Base-by-base conservation (phyloP, 1,140 invertebrate species). In the Calliphora vicina region DNA sequence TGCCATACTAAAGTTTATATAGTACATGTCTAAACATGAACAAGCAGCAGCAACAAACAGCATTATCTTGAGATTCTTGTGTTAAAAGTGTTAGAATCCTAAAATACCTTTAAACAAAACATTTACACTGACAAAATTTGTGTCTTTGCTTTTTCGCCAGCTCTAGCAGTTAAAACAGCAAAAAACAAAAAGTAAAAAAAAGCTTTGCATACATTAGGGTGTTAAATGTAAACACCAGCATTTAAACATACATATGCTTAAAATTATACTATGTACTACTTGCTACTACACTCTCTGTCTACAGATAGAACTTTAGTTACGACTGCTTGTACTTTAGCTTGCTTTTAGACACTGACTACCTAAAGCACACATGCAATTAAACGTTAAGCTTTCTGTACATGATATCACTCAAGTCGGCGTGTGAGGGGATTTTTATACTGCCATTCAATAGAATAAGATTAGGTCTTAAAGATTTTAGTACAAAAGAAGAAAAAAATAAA, bases 161-260 rank as follows among this genome's bases (percentile, higher is more conserved):
- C 12, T 13, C 5, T 78, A 20, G n/a, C n/a, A 78, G 74, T 78
- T 78, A 78, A 43, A 78, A 78, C 74, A n/a, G n/a, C n/a, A 78
- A 78, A 78, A 35, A 10, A 35, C 6, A 29, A 8, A 29, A 29
- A 35, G 35, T n/a, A n/a, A n/a, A 35, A 35, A 35, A 35, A 35
- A 78, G 74, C 74, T 78, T 78, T 78, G 42, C 74, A 78, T 78
- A 78, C 42, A 78, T 78, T 78, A 78, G n/a, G 74, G 74, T 35
- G 74, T 78, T 45, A 45, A 78, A 43, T 23, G 74, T 43, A 78
- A 78, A 78, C 74, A 78, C 42, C 25, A 43, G 10, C 74, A 43
- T 78, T 45, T 35, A 42, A 17, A 20, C 15, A 61, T 12, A 67
- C n/a, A 50, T 50, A 50, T 50, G 61, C 23, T 67, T 20, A 23